Evolutionary conservation across 1,140 invertebrate species (phyloP).

Genomic region (Probaryconus sp.): DNA sequence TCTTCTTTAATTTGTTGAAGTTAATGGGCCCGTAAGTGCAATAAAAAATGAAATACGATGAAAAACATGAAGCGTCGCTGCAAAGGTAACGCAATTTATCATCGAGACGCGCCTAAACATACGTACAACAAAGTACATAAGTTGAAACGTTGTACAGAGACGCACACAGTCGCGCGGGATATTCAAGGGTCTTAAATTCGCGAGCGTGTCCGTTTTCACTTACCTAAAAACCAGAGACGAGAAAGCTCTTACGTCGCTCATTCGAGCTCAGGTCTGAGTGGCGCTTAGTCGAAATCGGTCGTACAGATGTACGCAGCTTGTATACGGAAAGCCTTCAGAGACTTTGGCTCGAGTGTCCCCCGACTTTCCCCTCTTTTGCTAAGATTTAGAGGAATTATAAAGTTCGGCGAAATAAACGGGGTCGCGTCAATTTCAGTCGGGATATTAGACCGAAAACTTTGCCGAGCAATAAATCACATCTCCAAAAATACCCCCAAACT

Average conservation of each 20-base stretch:
- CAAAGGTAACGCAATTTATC: constrained; percentile 30
- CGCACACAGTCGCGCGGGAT: constrained; percentile 6
- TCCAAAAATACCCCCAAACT: too few species aligned
- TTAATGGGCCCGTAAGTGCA: constrained; percentile 14
- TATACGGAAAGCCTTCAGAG: constrained; percentile 2
- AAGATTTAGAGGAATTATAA: constrained; percentile 48
- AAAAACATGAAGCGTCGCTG: constrained; percentile 1
- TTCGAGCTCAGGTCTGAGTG: constrained; percentile 6
- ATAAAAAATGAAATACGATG: constrained; percentile 21
- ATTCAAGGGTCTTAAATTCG: constrained; percentile 47
- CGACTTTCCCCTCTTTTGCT: background rate
- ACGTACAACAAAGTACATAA: constrained; percentile 41
- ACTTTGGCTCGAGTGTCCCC: constrained; percentile 13
- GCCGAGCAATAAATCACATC: too few species aligned
- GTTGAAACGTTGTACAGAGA: constrained; percentile 37
- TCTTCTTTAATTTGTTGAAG: constrained; percentile 7
- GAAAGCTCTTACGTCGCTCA: constrained; percentile 19
- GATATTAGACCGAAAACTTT: too few species aligned
- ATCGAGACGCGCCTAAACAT: constrained; percentile 35
- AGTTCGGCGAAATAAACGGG: constrained; percentile 33
- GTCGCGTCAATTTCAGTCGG: constrained; percentile 25
- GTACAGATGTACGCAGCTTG: too few species aligned
- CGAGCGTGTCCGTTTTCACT: constrained; percentile 40
- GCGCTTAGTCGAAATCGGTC: too few species aligned
- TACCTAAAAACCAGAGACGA: constrained; percentile 28